These are phyloP conservation scores for Xylocampa areola DNA, from an alignment of 2,888 invertebrate genomes.

Conservation along the genomic window DNA sequence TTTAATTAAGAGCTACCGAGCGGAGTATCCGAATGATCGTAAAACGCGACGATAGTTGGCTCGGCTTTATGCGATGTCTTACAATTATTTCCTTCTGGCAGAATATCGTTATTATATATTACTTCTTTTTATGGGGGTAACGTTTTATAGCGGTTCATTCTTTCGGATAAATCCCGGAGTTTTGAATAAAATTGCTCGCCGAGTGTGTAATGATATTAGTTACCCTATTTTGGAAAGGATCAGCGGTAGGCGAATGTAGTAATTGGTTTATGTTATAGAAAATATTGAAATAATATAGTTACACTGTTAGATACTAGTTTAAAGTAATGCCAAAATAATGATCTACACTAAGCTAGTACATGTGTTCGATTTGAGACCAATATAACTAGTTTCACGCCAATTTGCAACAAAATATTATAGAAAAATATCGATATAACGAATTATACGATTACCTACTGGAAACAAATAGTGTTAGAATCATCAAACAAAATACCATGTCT, in stretches of 20 bases:
- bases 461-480: slow-evolving; percentile 18
- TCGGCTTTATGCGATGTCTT: slow-evolving; percentile 69
- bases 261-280: slow-evolving; percentile 8
- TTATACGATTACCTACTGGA: neutral
- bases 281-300: neutral
- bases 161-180: slow-evolving; percentile 58
- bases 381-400: slow-evolving; percentile 45
- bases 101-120: slow-evolving; percentile 74
- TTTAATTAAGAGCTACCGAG: slow-evolving; percentile 73
- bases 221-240: slow-evolving; percentile 29
- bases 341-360: slow-evolving; percentile 9
- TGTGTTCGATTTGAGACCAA: slow-evolving; percentile 19
- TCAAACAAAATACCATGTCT: slow-evolving; percentile 1
- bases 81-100: slow-evolving; percentile 76
- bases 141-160: slow-evolving; percentile 71
- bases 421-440: slow-evolving; percentile 17
- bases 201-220: slow-evolving; percentile 44
- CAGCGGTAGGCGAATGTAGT: slow-evolving; percentile 8
- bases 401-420: slow-evolving; percentile 26
- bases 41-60: slow-evolving; percentile 66
- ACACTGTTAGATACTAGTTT: neutral
- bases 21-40: slow-evolving; percentile 66
- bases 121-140: slow-evolving; percentile 76
- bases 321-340: slow-evolving; percentile 2
- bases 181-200: slow-evolving; percentile 49